Evolutionary conservation across 2,888 invertebrate species (phyloP).

Genomic region (Trissolcus brochymenae): DNA sequence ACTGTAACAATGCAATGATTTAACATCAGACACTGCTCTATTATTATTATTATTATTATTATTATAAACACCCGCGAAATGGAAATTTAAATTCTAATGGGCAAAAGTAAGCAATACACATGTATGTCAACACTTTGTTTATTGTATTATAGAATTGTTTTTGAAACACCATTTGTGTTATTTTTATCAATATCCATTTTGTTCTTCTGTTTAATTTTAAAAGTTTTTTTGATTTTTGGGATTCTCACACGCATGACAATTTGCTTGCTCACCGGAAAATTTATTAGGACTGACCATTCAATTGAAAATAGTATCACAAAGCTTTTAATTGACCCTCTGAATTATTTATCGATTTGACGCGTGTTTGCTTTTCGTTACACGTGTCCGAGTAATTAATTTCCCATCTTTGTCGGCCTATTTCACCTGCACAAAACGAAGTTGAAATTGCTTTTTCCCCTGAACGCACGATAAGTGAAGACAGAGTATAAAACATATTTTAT

Average conservation of each 20-base stretch:
- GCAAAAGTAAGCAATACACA: slow-evolving; percentile 40
- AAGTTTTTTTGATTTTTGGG: neutral
- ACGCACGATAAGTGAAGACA: too few relatives aligned
- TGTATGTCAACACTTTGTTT: slow-evolving; percentile 46
- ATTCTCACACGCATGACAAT: too few relatives aligned
- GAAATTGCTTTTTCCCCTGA: too few relatives aligned
- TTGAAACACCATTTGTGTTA: slow-evolving; percentile 35
- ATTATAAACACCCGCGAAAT: slow-evolving; percentile 25
- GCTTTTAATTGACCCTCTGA: slow-evolving; percentile 22
- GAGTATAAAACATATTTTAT: slow-evolving; percentile 1
- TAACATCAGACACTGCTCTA: slow-evolving; percentile 1
- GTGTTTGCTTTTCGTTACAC: slow-evolving; percentile 2
- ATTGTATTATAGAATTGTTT: slow-evolving; percentile 54
- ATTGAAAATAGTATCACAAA: slow-evolving; percentile 20
- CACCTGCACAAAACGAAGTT: too few relatives aligned
- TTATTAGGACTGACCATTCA: neutral
- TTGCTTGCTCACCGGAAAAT: neutral
- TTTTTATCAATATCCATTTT: slow-evolving; percentile 13
- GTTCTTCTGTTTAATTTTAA: neutral
- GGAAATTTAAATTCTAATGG: slow-evolving; percentile 21
- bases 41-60: slow-evolving; percentile 27
- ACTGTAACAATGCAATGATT: slow-evolving; percentile 26
- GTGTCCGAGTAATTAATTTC: slow-evolving; percentile 10
- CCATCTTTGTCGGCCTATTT: slow-evolving; percentile 23
- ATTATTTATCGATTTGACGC: slow-evolving; percentile 18